phyloP scores from a whole-genome alignment of 2,113 vertebrate genomes.

The Carollia perspicillata region DNA sequence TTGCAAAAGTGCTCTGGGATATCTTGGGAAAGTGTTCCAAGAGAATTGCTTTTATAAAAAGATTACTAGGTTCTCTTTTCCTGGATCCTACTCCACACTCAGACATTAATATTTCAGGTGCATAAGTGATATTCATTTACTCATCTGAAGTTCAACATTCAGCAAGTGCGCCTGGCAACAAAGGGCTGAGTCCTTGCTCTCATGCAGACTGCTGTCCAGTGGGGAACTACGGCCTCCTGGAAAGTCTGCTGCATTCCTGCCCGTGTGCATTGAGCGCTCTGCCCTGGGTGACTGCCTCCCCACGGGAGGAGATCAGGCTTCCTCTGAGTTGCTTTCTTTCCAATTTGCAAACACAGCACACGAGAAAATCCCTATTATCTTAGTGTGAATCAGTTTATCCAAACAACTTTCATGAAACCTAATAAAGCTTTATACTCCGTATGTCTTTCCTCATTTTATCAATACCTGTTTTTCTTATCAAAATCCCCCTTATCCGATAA shows the following conservation, averaged over 20 bases:
- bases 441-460: not conserved
- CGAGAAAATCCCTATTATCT: not conserved
- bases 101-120: conserved; percentile 34
- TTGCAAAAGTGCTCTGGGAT: conserved; percentile 52
- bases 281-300: rapidly evolving
- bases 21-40: conserved; percentile 49
- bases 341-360: not conserved
- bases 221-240: not conserved
- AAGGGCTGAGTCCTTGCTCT: not conserved
- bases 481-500: not conserved
- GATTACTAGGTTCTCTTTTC: conserved; percentile 10
- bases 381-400: not conserved
- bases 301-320: not conserved
- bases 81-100: not conserved
- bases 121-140: not conserved
- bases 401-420: not conserved
- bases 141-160: not conserved
- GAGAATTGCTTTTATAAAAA: conserved; percentile 34
- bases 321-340: not conserved
- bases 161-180: not conserved
- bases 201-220: not conserved
- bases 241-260: not conserved
- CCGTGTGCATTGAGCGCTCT: not conserved
- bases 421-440: not conserved
- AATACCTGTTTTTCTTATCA: not conserved